Base-by-base conservation (phyloP, 2,888 invertebrate genomes). In the Sialis lutaria region DNA sequence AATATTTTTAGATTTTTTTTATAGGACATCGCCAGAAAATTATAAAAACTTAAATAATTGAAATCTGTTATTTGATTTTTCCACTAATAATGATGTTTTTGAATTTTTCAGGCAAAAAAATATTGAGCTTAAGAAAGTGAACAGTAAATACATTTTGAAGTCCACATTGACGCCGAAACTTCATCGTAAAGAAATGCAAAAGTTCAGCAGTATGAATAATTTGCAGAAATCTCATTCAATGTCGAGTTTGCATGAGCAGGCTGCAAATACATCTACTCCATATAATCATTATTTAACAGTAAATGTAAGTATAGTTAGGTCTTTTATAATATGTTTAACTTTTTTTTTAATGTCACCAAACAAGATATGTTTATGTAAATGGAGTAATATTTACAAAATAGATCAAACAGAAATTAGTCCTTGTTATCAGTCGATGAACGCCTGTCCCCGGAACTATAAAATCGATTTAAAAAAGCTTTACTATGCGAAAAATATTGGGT, bases 111-210 rank as follows among this genome's bases (percentile, higher is more conserved):
- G 10, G 2, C 39, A 81, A 63, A 79, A 79, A 67, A 75, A 73
- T 52, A 80, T 82, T 0, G 79, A 69, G 50, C 57, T 82, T 53
- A 81, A 80, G 60, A 81, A 82, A 62, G 79, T 80, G 32, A 85
- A 79, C 62, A 85, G 86, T 61, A 86, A 83, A 59, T 82, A 88
- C 57, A 88, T 89, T 47, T 63, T 89, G 32, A 86, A 84, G 67
- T 84, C 85, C 40, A 86, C 88, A 0, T 60, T 89, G 50, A 88
- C 88, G 0, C 88, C 88, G 5, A 75, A 80, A 46, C 64, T 85
- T 50, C 78, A 80, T 7, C 70, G 88, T 37, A 82, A 78, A 54
- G 80, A 83, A 55, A 65, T 82, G 53, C 74, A 78, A 53, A 77
- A 77, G 56, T 67, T 77, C 50, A 75, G 70, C 47, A 73, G 74